Evolutionary conservation across 2,797 vertebrate species (phyloP).

Genomic region (Cygnus olor): DNA sequence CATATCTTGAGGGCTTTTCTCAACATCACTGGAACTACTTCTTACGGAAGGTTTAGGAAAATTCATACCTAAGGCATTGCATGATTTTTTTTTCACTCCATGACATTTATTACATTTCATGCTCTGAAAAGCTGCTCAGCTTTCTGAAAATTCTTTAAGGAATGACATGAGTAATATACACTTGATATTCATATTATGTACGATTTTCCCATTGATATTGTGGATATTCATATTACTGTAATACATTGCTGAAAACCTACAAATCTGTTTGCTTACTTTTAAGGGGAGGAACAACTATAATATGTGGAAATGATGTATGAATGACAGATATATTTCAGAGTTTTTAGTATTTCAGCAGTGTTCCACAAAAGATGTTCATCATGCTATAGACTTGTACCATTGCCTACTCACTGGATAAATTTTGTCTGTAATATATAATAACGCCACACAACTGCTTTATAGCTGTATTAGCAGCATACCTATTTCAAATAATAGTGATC

Average conservation of each 20-base stretch:
- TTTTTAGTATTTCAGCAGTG: not conserved
- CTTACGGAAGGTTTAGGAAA: not conserved
- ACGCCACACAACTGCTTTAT: not conserved
- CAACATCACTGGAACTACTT: not conserved
- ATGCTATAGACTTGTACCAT: not conserved
- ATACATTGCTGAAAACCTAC: not conserved
- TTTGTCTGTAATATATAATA: not conserved
- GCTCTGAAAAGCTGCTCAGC: not conserved
- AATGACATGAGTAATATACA: not conserved
- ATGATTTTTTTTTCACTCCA: not conserved
- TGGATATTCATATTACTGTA: not conserved
- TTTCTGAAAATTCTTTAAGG: not conserved
- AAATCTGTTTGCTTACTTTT: not conserved
- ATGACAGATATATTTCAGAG: not conserved
- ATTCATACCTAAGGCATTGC: not conserved
- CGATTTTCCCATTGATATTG: not conserved
- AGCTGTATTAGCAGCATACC: not conserved
- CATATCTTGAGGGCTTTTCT: not conserved
- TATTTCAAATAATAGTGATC: not conserved
- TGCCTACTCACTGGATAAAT: not conserved
- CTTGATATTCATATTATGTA: not conserved
- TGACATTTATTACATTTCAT: not conserved
- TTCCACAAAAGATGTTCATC: not conserved
- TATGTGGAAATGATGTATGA: not conserved
- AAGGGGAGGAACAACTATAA: not conserved